phyloP scores from a whole-genome alignment of 2,113 vertebrate species.

The Carollia perspicillata region DNA sequence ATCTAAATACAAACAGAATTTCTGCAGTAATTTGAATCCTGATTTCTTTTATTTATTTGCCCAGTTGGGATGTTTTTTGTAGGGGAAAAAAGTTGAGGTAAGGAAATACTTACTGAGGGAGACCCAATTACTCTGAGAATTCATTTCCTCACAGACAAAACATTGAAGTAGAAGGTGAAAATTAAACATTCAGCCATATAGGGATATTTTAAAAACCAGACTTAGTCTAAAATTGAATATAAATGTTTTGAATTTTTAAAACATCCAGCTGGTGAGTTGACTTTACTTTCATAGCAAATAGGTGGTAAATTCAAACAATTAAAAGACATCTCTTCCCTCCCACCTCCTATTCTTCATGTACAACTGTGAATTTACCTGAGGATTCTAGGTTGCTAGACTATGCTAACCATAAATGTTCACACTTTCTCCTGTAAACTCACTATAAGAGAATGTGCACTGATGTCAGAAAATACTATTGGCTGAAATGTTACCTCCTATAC shows the following conservation, averaged over 20 bases:
- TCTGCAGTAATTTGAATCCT: constrained; percentile 44
- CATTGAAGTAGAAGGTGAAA: constrained; percentile 47
- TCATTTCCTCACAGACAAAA: constrained; percentile 44
- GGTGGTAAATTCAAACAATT: constrained; percentile 16
- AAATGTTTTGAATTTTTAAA: constrained; percentile 46
- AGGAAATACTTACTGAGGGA: constrained; percentile 10
- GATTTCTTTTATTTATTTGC: constrained; percentile 43
- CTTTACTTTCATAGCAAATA: background rate
- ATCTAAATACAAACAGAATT: constrained; percentile 56
- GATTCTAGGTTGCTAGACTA: background rate
- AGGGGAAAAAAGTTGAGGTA: background rate
- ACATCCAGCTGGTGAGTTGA: background rate
- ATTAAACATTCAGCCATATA: constrained; percentile 33
- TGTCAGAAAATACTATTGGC: background rate
- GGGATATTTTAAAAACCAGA: background rate
- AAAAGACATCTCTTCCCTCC: background rate
- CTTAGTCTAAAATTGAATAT: constrained; percentile 8
- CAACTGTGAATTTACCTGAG: background rate
- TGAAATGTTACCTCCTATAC: background rate
- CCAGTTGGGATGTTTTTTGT: constrained; percentile 29
- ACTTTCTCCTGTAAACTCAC: background rate
- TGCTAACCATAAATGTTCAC: background rate
- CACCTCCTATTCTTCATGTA: background rate
- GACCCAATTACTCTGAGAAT: constrained; percentile 54
- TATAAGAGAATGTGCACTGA: accelerated